These are phyloP conservation scores for Odontamblyopus lacepedii DNA, from an alignment of 2,797 vertebrate species.

Conservation along the genomic window DNA sequence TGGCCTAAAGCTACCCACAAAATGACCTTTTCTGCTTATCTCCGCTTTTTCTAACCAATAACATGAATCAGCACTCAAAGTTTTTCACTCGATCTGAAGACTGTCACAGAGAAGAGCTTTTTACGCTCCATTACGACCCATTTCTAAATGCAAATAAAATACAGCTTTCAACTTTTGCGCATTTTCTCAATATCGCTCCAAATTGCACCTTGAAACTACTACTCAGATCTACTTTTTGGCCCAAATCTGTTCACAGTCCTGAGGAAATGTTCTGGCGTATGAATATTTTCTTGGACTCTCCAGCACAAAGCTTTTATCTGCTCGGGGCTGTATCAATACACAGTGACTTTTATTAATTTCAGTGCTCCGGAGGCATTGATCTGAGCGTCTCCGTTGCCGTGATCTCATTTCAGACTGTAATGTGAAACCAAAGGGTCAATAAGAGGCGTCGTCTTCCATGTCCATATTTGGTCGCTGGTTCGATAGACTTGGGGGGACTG, in stretches of 20 bases:
- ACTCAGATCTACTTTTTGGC: not conserved
- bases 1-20: not conserved
- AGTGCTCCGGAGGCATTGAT: constrained; percentile 63
- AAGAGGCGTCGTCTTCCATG: constrained; percentile 63
- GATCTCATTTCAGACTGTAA: constrained; percentile 73
- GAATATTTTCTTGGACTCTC: constrained; percentile 26
- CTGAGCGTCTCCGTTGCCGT: constrained; percentile 50
- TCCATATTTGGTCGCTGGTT: constrained; percentile 36
- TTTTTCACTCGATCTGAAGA: not conserved
- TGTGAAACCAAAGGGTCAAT: constrained; percentile 71
- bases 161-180: not conserved
- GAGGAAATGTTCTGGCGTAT: constrained; percentile 12
- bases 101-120: not conserved
- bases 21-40: not conserved
- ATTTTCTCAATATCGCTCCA: not conserved
- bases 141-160: constrained; percentile 4
- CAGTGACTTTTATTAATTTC: constrained; percentile 68
- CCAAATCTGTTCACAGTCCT: constrained; percentile 10
- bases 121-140: not conserved
- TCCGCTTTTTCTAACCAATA: not conserved
- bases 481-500: constrained; percentile 43
- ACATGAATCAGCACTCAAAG: not conserved
- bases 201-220: not conserved
- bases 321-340: constrained; percentile 60
- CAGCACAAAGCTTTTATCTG: constrained; percentile 36